Evolutionary conservation across 2,113 vertebrate species (phyloP), one percentile per base, ranked within the genome.

Genomic region (Xiphophorus couchianus): DNA sequence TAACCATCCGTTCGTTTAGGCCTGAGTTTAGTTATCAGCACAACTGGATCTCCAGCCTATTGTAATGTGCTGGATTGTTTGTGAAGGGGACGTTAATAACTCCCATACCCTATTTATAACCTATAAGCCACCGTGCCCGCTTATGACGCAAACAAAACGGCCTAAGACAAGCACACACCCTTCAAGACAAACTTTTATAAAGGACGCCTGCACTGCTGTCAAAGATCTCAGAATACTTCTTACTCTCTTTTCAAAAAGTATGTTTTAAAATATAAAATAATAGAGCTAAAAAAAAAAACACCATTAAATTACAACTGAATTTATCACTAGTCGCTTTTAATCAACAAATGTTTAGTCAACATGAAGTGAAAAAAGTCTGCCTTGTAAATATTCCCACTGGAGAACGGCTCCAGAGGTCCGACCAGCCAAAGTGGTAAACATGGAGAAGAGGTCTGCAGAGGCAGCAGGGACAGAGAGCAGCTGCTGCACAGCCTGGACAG

Each of bases 31-130:
- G 68, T 77, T 80, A 86, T 88, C 87, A 74, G 76, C 66, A 79
- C 63, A 81, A 90, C 81, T 69, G 42, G 37, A 92, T 87, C 88
- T 84, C 61, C 75, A 66, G 60, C 61, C 71, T 68, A 33, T 69
- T 89, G 76, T 86, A 88, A 86, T 69, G 69, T 67, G 74, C 80
- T 74, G 73, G 85, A 86, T 71, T 89, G 88, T 92, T 89, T 86
- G 80, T 60, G 66, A 71, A 25, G 77, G 82, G 76, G 74, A 77
- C 78, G 83, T 90, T 84, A 90, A 85, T 90, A 91, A 86, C 79
- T 81, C 82, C 71, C 66, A 62, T 5, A 54, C 69, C 27, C 88
- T 90, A 88, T 87, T 86, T 90, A 83, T 88, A 82, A 63, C 74
- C 62, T n/a, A 17, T 3, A 74, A 77, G 81, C 84, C 76, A 82